phyloP scores from a whole-genome alignment of 2,113 vertebrate species.

The Oreotrochilus melanogaster region DNA sequence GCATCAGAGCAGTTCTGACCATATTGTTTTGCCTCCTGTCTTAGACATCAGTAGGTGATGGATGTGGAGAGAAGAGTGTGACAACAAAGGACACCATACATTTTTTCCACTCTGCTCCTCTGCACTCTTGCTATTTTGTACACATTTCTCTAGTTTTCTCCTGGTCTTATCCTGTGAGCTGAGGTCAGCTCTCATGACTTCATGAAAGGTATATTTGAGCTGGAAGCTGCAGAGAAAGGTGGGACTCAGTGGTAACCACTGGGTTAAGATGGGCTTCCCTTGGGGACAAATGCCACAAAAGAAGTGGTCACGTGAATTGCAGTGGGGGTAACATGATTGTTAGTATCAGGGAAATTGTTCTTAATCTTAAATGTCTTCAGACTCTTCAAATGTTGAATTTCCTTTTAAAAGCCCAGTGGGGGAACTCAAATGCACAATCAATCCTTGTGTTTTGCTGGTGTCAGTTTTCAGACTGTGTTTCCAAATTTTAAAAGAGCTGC shows the following conservation, averaged over 20 bases:
- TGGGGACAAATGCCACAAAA: background rate
- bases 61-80: background rate
- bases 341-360: slow-evolving; percentile 4
- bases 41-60: background rate
- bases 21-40: background rate
- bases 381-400: slow-evolving; percentile 61
- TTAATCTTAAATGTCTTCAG: slow-evolving; percentile 36
- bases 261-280: background rate
- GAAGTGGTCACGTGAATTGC: background rate
- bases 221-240: background rate
- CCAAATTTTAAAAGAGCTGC: background rate
- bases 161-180: background rate
- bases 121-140: background rate
- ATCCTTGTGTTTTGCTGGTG: background rate
- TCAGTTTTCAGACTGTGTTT: background rate
- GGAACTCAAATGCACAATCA: background rate
- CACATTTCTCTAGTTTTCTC: background rate
- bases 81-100: background rate
- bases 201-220: background rate
- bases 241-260: background rate
- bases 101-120: background rate
- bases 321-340: background rate
- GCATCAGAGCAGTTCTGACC: background rate
- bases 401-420: slow-evolving; percentile 37
- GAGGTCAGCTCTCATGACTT: background rate